Percentiles rank a stretch among this genome's conserved stretches.
Conservation (phyloP, 2,797 vertebrate species). For the Vireo griseus region DNA sequence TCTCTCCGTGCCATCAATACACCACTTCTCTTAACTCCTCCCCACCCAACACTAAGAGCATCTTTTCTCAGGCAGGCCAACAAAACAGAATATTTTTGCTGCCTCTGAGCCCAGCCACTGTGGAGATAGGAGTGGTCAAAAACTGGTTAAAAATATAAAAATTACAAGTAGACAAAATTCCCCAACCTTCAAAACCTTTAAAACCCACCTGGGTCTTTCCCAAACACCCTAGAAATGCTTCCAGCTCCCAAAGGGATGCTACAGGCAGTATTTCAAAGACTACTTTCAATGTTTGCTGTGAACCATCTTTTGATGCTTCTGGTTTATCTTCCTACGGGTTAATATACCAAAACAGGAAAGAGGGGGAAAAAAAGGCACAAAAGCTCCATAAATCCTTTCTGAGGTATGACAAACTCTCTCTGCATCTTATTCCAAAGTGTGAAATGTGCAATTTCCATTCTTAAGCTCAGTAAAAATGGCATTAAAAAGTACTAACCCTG, state of each 20-base stretch:
- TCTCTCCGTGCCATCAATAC: neutral
- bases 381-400: neutral
- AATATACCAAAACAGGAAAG: neutral
- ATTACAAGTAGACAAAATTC: neutral
- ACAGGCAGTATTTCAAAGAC: neutral
- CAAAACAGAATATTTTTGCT: neutral
- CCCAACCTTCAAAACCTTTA: neutral
- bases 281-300: neutral
- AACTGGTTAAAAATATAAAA: neutral
- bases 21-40: neutral
- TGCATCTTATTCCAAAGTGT: neutral
- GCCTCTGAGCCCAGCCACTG: neutral
- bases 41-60: neutral
- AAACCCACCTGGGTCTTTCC: neutral
- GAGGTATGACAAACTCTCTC: neutral
- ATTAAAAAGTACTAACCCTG: neutral
- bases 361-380: neutral
- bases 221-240: neutral
- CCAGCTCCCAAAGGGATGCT: neutral
- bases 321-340: neutral
- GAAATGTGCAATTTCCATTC: constrained; percentile 9
- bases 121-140: neutral
- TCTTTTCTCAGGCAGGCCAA: neutral
- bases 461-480: constrained; percentile 21
- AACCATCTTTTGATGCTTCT: neutral